Evolutionary conservation across 2,797 vertebrate genomes (phyloP), one percentile per base, ranked within the genome.

Genomic region (Sebastes itinus): DNA sequence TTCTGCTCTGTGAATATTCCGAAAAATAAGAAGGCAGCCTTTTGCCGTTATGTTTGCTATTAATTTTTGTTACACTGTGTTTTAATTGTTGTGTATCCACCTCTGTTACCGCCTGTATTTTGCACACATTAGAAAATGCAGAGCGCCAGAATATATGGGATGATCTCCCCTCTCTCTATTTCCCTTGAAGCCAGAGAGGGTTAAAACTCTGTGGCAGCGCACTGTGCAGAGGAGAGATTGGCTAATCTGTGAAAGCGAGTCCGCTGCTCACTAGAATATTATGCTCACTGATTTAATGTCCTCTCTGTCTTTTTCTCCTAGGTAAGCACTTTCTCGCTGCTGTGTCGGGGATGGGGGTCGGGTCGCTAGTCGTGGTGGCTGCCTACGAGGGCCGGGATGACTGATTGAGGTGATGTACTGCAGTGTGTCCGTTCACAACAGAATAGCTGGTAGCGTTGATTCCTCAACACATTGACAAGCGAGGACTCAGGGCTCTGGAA

Each of bases 381-480:
- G 90, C 88, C 91, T 89, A 82, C 73, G 82, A 92, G 88, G 89
- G 79, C 91, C 80, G 86, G 87, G 90, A 91, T 94, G 94, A 92
- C 93, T 94, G 95, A 96, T 95, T 94, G 94, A 95, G 95, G 94
- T 95, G 94, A 95, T 94, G 89, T 94, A 95, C 91, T 86, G 90
- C 92, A 85, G 92, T 88, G 78, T 91, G 89, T 91, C 91, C 88
- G 78, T 81, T 93, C 88, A 88, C 85, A 90, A 88, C 91, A 91
- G 84, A 94, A 90, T 84, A 68, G 90, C 89, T 88, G 74, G 80
- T 77, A 84, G 84, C 78, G 82, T 82, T 89, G 89, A 90, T 89
- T 92, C 80, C 67, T 87, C 84, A 88, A 85, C 85, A 86, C 82
- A 83, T 6, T 83, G 86, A 87, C 89, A 90, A 87, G 72, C 13